Evolutionary conservation across 1,140 invertebrate genomes (phyloP).

Genomic region (Nautilus pompilius): DNA sequence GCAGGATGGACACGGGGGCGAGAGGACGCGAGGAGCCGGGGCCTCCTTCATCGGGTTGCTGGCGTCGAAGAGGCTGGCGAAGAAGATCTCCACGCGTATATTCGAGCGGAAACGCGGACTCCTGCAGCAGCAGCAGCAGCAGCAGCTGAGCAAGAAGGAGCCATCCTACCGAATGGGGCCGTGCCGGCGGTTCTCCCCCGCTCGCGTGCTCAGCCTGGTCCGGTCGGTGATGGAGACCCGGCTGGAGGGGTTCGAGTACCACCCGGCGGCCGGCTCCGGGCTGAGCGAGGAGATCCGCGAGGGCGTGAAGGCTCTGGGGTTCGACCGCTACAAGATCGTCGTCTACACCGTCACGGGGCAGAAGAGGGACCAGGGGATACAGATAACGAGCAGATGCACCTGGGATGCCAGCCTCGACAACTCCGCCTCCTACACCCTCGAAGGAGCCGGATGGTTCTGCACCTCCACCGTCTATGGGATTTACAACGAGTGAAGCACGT

Average conservation of each 20-base stretch:
- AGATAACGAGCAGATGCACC: constrained; percentile 34
- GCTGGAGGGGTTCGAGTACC: constrained; percentile 28
- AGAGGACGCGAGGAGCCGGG: background rate
- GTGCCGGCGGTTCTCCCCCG: constrained; percentile 10
- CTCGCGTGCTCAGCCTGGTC: constrained; percentile 17
- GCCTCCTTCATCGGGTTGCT: constrained; percentile 31
- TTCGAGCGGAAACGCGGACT: constrained; percentile 4
- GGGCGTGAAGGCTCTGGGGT: constrained; percentile 36
- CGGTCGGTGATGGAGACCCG: constrained; percentile 21
- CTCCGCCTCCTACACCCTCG: constrained; percentile 34
- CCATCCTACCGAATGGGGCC: constrained; percentile 43
- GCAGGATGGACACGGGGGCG: too few relatives aligned
- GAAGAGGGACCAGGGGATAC: constrained; percentile 31
- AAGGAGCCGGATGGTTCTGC: constrained; percentile 36
- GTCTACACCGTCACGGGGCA: constrained; percentile 39
- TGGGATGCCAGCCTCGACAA: constrained; percentile 47
- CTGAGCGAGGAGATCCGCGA: constrained; percentile 41
- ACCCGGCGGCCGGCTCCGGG: constrained; percentile 27
- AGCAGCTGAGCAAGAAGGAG: constrained; percentile 11
- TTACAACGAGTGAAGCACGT: constrained; percentile 39
- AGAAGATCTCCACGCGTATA: constrained; percentile 16
- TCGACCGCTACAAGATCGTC: constrained; percentile 47
- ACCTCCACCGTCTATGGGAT: constrained; percentile 44
- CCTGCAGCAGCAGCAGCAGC: constrained; percentile 4
- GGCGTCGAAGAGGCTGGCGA: constrained; percentile 32